These are phyloP conservation scores for Pelmatolapia mariae DNA, from an alignment of 2,113 vertebrate species.

Conservation along the genomic window DNA sequence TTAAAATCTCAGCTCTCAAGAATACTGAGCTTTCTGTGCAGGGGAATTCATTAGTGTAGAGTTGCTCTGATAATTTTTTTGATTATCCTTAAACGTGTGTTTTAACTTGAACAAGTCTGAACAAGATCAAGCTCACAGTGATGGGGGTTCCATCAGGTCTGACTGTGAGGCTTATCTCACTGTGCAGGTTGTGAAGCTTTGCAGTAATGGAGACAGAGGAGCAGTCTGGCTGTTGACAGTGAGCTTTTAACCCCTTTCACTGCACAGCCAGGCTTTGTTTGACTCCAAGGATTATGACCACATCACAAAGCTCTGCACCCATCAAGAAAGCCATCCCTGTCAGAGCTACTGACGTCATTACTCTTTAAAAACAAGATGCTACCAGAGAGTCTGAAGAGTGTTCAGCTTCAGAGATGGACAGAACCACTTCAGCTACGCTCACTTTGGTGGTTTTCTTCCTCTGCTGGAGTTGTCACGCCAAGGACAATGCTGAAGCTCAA, in stretches of 20 bases:
- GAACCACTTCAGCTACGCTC: neutral
- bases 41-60: neutral
- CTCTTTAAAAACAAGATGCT: constrained; percentile 38
- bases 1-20: neutral
- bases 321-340: neutral
- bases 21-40: neutral
- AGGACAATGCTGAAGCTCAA: constrained; percentile 14
- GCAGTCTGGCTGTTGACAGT: constrained; percentile 50
- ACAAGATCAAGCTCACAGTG: neutral
- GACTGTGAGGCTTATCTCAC: constrained; percentile 72
- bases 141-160: neutral
- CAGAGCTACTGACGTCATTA: constrained; percentile 17
- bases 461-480: constrained; percentile 30
- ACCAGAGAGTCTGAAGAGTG: constrained; percentile 2
- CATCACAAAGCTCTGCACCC: constrained; percentile 50
- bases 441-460: constrained; percentile 36
- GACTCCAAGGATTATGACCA: constrained; percentile 32
- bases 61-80: neutral
- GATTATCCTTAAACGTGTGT: neutral
- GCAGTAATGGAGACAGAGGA: constrained; percentile 17
- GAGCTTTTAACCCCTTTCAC: constrained; percentile 42
- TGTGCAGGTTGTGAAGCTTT: constrained; percentile 41
- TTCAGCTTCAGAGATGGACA: constrained; percentile 45
- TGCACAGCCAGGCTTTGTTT: constrained; percentile 33
- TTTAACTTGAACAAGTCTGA: neutral